Conservation (phyloP, 2,113 vertebrate species). For the Monopterus albus region DNA sequence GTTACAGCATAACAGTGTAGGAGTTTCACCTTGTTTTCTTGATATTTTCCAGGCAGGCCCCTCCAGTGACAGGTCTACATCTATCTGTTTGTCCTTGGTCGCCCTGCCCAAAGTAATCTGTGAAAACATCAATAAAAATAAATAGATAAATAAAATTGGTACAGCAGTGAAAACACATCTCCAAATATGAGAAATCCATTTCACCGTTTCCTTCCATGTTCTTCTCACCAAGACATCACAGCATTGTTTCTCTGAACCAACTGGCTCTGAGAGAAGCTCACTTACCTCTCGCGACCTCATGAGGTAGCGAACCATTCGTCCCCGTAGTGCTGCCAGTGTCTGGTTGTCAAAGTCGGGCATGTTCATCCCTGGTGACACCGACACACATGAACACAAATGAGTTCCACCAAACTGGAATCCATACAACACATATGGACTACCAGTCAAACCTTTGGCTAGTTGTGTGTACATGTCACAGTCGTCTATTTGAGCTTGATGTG, state of each 20-base stretch:
- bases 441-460: too few relatives aligned
- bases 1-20: not conserved
- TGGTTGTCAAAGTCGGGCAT: conserved; percentile 97
- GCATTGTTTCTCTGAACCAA: not conserved
- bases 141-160: too few relatives aligned
- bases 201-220: not conserved
- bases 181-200: too few relatives aligned
- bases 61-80: conserved; percentile 93
- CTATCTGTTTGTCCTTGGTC: conserved; percentile 96
- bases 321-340: conserved; percentile 92
- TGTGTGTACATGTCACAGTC: not conserved
- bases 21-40: conserved; percentile 93
- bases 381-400: not conserved
- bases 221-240: not conserved
- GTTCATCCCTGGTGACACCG: conserved; percentile 86
- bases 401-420: not conserved
- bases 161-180: not conserved
- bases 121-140: not conserved
- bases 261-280: not conserved
- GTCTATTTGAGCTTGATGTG: not conserved
- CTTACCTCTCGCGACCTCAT: conserved; percentile 94
- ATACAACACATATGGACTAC: not conserved
- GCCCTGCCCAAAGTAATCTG: conserved; percentile 95
- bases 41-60: conserved; percentile 98
- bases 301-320: conserved; percentile 94